Evolutionary conservation across 1,140 invertebrate species (phyloP), one percentile per base, ranked within the genome.

Genomic region (Nilaparvata lugens): DNA sequence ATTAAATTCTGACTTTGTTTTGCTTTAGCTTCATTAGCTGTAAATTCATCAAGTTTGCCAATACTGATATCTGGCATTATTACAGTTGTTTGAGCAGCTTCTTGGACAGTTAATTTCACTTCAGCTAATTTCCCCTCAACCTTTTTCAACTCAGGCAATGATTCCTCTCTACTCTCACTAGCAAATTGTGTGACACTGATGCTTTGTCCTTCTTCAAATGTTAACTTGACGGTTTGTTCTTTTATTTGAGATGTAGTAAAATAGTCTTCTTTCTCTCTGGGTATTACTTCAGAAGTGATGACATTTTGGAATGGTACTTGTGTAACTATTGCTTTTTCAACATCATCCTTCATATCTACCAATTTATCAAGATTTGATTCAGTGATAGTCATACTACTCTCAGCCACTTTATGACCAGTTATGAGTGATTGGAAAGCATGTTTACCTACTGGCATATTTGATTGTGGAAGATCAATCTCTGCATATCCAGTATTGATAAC

Each of bases 161-260:
- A 16, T 31, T 57, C 38, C 59, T 67, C 81, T 70, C 77, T 80
- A 42, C 80, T 75, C 52, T 76, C 70, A 14, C 73, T 53, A 56
- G 75, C 66, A 2, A 76, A 74, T 65, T 79, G 63, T 0, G 65
- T 72, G 4, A 81, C 67, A 62, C 73, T 70, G 4, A 81, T 35
- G 63, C 75, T 65, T 68, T 77, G 68, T 38, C 70, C 73, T 71
- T 78, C 75, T 64, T 74, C 71, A 65, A 80, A 81, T 9, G 58
- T 63, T 40, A 79, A 60, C 52, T 68, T 67, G 7, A 75, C 73
- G 38, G 67, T 68, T 65, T 82, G 79, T 16, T 56, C 60, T 38
- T 79, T 75, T 18, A 79, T 77, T 72, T 74, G 75, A 7, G 40
- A 52, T 61, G 62, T 62, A 19, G 13, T 7, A 52, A 66, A 66